Conservation (phyloP, 2,888 invertebrate genomes). For the Sphaerophoria rueppellii region DNA sequence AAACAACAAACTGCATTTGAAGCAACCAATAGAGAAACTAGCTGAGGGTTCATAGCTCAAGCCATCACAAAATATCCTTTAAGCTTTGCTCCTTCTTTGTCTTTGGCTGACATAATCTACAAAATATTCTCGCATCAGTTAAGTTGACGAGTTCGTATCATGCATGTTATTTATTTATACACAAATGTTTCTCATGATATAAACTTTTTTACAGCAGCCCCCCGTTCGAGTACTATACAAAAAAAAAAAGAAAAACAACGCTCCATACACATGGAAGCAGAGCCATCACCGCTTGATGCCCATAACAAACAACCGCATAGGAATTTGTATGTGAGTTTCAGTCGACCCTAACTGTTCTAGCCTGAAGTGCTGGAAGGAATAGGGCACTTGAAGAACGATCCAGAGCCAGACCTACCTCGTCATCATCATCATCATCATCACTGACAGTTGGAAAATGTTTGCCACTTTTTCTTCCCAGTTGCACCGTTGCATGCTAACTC, state of each 20-base stretch:
- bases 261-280: background rate
- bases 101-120: slow-evolving; percentile 69
- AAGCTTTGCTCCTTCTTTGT: slow-evolving; percentile 53
- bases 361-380: slow-evolving; percentile 63
- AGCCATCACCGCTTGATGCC: background rate
- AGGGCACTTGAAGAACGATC: slow-evolving; percentile 48
- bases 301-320: slow-evolving; percentile 66
- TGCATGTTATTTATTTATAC: slow-evolving; percentile 58
- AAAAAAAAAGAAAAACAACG: slow-evolving; percentile 43
- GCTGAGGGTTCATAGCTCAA: too few species aligned
- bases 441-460: slow-evolving; percentile 65
- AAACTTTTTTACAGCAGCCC: slow-evolving; percentile 22
- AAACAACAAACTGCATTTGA: too few species aligned
- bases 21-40: too few species aligned
- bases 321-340: slow-evolving; percentile 46
- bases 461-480: slow-evolving; percentile 23
- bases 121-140: slow-evolving; percentile 72
- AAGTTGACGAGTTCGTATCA: slow-evolving; percentile 61
- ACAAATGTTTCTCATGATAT: slow-evolving; percentile 49
- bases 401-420: slow-evolving; percentile 6
- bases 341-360: slow-evolving; percentile 37
- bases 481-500: background rate
- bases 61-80: slow-evolving; percentile 19
- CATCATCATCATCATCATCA: slow-evolving; percentile 65
- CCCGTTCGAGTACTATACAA: slow-evolving; percentile 42